phyloP scores from a whole-genome alignment of 1,140 invertebrate species.

The Zaprionus lachaisei region DNA sequence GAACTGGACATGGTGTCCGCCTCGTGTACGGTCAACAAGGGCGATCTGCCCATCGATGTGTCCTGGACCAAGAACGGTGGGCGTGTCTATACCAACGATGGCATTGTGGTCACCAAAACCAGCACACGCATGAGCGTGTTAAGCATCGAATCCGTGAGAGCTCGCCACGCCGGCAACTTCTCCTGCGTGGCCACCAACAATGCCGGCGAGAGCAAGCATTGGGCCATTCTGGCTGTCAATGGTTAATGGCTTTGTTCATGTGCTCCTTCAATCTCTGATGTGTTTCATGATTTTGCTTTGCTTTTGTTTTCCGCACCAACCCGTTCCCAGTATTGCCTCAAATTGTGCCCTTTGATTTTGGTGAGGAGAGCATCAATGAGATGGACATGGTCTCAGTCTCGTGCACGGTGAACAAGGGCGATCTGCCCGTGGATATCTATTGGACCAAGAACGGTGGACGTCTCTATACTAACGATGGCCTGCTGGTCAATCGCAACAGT shows the following conservation, averaged over 20 bases:
- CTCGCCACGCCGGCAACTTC: slow-evolving; percentile 89
- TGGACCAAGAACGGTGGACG: slow-evolving; percentile 87
- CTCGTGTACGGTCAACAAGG: slow-evolving; percentile 93
- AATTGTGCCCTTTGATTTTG: slow-evolving; percentile 89
- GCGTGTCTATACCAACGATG: slow-evolving; percentile 81
- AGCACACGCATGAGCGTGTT: slow-evolving; percentile 88
- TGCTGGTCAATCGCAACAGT: slow-evolving; percentile 87
- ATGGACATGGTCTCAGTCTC: slow-evolving; percentile 89
- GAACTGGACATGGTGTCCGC: slow-evolving; percentile 89
- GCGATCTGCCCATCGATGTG: slow-evolving; percentile 92
- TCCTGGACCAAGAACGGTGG: slow-evolving; percentile 87
- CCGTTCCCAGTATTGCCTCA: slow-evolving; percentile 87
- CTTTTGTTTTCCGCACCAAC: slow-evolving; percentile 32
- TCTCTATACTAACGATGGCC: slow-evolving; percentile 81
- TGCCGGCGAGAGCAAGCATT: slow-evolving; percentile 89
- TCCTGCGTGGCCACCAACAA: slow-evolving; percentile 91
- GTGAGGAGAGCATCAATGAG: slow-evolving; percentile 89
- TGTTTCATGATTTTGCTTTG: slow-evolving; percentile 17
- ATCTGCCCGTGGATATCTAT: slow-evolving; percentile 91
- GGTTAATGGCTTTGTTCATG: slow-evolving; percentile 41
- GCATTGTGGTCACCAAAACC: slow-evolving; percentile 86
- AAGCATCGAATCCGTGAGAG: slow-evolving; percentile 88
- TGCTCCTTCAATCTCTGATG: not conserved
- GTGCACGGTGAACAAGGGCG: slow-evolving; percentile 94
- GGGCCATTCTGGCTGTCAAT: slow-evolving; percentile 85